These are phyloP conservation scores for Hirtodrosophila confusa DNA, from an alignment of 2,888 invertebrate species.

Conservation along the genomic window DNA sequence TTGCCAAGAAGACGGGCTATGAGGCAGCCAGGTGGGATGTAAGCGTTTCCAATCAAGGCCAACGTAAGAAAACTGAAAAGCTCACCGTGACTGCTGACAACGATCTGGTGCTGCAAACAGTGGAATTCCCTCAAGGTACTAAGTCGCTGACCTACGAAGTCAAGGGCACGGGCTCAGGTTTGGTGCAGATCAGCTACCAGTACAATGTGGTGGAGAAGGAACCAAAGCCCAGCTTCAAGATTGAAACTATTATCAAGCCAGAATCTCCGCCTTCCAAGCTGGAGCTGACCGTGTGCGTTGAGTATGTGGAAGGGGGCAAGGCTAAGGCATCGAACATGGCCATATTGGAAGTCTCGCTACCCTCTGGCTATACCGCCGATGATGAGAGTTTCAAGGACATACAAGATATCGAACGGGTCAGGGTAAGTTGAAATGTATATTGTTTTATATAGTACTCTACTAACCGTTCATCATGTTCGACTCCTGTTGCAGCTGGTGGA, in stretches of 20 bases:
- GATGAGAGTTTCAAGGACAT: conserved; percentile 89
- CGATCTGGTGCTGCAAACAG: conserved; percentile 91
- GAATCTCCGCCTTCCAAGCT: conserved; percentile 90
- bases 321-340: conserved; percentile 91
- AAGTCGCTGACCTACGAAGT: conserved; percentile 90
- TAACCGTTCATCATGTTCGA: neutral
- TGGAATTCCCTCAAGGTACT: conserved; percentile 85
- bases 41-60: conserved; percentile 85
- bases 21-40: conserved; percentile 86
- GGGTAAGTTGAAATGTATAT: conserved; percentile 57
- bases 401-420: conserved; percentile 83
- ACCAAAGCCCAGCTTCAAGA: conserved; percentile 93
- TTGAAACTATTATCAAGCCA: conserved; percentile 93
- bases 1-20: conserved; percentile 84
- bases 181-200: conserved; percentile 91
- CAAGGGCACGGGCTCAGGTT: conserved; percentile 91
- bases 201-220: conserved; percentile 94
- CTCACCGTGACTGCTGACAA: conserved; percentile 91
- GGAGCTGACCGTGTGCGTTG: conserved; percentile 92
- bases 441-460: neutral
- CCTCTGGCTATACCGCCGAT: conserved; percentile 95
- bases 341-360: conserved; percentile 94
- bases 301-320: conserved; percentile 85
- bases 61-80: conserved; percentile 72
- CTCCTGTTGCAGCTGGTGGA: conserved; percentile 85